Percentiles rank a stretch among this genome's conserved stretches.
These are phyloP conservation scores for Ambastaia sidthimunki DNA, from an alignment of 2,797 vertebrate species.

Conservation along the genomic window DNA sequence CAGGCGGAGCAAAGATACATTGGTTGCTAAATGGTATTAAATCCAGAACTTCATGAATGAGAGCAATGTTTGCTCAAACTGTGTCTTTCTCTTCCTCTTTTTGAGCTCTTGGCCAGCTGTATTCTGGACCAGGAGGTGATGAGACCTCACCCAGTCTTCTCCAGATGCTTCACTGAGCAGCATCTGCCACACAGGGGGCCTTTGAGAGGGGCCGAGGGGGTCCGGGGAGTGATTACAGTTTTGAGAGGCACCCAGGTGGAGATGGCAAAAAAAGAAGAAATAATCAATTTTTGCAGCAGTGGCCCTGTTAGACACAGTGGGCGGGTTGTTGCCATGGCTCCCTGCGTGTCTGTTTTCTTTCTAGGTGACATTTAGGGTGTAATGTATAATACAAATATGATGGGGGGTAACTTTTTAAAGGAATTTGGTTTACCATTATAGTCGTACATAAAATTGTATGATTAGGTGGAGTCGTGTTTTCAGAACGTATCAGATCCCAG, in stretches of 20 bases:
- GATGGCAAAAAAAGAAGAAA: constrained; percentile 64
- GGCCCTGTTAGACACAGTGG: background rate
- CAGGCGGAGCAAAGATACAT: background rate
- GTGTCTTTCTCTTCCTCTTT: constrained; percentile 19
- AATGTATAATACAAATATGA: background rate
- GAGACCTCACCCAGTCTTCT: constrained; percentile 76
- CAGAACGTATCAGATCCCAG: background rate
- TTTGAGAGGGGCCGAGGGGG: constrained; percentile 38
- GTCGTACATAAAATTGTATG: too few relatives aligned
- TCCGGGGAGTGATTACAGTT: constrained; percentile 70
- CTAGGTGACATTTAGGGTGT: background rate
- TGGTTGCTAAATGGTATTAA: background rate
- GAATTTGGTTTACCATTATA: background rate
- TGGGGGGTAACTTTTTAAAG: background rate
- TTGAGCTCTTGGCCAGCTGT: constrained; percentile 70
- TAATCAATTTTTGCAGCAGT: constrained; percentile 68
- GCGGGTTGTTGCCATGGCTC: constrained; percentile 53
- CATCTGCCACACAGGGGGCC: constrained; percentile 70
- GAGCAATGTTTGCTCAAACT: constrained; percentile 54
- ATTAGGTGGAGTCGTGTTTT: too few relatives aligned
- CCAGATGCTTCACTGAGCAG: constrained; percentile 77
- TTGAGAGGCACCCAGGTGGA: constrained; percentile 74
- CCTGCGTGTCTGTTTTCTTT: background rate
- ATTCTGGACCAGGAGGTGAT: constrained; percentile 76
- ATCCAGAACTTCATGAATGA: constrained; percentile 49